These are phyloP conservation scores for Trochalopteron elliotii DNA, from an alignment of 2,113 vertebrate genomes.

Conservation along the genomic window DNA sequence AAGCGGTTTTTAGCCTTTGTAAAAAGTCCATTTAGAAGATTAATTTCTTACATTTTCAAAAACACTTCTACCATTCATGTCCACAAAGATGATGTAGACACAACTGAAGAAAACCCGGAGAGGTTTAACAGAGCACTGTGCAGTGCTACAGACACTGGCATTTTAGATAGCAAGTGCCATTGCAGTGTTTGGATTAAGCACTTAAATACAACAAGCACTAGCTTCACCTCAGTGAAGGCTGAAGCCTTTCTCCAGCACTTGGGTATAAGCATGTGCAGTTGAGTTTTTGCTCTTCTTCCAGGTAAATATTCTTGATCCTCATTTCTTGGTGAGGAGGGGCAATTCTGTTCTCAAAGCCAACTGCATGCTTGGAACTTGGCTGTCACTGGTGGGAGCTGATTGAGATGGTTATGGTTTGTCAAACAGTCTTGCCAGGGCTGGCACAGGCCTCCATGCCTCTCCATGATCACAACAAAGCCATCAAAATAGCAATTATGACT, in stretches of 20 bases:
- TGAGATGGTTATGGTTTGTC: background rate
- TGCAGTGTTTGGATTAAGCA: background rate
- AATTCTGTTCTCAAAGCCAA: background rate
- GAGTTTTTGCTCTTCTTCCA: background rate
- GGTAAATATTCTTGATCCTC: background rate
- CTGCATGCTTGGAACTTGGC: background rate
- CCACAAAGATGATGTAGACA: background rate
- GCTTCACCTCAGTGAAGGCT: background rate
- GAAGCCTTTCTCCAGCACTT: background rate
- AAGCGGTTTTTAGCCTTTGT: background rate
- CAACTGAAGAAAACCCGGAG: background rate
- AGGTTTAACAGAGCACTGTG: background rate
- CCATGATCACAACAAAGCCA: background rate
- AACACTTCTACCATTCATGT: background rate
- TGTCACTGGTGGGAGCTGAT: background rate
- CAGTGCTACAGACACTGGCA: background rate
- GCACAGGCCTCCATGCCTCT: background rate
- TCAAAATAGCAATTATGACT: background rate
- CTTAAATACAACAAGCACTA: background rate
- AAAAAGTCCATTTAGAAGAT: background rate
- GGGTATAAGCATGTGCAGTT: rapidly evolving
- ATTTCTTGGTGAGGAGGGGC: background rate
- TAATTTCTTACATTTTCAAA: background rate
- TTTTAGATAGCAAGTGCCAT: background rate
- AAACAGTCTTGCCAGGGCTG: background rate